phyloP scores from a whole-genome alignment of 30 jellyfish, hydroid and myxozoan genomes.

The Haliclystus octoradiatus region DNA sequence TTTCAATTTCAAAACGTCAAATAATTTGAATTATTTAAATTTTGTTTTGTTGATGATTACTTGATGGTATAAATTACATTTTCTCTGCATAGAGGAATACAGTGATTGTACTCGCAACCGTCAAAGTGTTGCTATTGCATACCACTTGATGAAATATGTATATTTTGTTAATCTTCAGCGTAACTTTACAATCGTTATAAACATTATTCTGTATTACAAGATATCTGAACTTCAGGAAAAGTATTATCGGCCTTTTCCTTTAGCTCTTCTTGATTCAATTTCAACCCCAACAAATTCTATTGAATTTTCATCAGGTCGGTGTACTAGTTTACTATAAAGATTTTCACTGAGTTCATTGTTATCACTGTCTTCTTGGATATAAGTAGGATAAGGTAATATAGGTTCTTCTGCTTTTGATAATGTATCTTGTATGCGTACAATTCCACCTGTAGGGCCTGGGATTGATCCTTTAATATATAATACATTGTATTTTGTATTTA shows the following conservation, averaged over 20 bases:
- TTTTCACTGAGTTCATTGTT: constrained; percentile 49
- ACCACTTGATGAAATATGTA: too few species aligned
- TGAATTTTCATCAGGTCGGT: constrained; percentile 39
- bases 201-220: too few species aligned
- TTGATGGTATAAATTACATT: too few species aligned
- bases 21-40: too few species aligned
- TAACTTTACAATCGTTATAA: too few species aligned
- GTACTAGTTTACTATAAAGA: constrained; percentile 62
- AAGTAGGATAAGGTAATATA: constrained; percentile 54
- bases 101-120: too few species aligned
- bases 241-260: neutral
- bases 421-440: constrained; percentile 57
- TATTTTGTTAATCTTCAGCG: too few species aligned
- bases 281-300: constrained; percentile 29
- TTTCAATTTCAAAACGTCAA: too few species aligned
- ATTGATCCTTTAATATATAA: constrained; percentile 76
- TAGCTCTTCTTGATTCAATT: neutral
- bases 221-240: too few species aligned
- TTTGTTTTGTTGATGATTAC: too few species aligned
- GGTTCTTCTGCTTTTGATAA: constrained; percentile 7
- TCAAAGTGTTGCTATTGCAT: too few species aligned
- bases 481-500: constrained; percentile 74
- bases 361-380: constrained; percentile 43
- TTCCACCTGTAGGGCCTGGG: constrained; percentile 83
- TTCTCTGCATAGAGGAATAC: too few species aligned